phyloP scores from a whole-genome alignment of 2,888 invertebrate species.

The Heliconius charithonia region DNA sequence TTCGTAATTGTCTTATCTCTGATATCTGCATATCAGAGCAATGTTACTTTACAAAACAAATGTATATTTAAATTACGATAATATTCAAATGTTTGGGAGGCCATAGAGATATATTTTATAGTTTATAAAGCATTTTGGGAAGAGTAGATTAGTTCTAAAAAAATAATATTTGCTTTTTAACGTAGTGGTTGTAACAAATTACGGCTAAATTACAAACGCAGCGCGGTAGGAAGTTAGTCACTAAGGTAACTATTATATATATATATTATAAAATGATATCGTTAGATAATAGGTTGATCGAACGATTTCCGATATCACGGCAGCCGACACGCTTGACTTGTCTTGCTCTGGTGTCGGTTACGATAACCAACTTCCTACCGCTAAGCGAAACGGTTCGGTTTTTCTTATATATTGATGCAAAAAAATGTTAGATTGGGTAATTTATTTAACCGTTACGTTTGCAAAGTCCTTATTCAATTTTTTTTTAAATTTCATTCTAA shows the following conservation, averaged over 20 bases:
- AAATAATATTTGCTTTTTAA: constrained; percentile 6
- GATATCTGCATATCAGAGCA: constrained; percentile 11
- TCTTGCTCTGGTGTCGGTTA: constrained; percentile 44
- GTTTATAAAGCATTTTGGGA: constrained; percentile 16
- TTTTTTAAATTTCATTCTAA: background rate
- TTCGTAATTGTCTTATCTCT: constrained; percentile 14
- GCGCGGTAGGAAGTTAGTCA: constrained; percentile 38
- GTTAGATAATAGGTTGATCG: constrained; percentile 44
- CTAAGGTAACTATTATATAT: constrained; percentile 28
- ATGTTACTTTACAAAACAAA: background rate
- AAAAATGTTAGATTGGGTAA: constrained; percentile 6
- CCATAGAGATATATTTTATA: constrained; percentile 11
- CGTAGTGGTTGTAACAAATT: background rate
- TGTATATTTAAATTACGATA: constrained; percentile 22
- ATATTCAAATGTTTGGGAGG: constrained; percentile 16
- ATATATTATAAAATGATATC: constrained; percentile 33
- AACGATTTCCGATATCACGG: constrained; percentile 44
- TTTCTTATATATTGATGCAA: constrained; percentile 18
- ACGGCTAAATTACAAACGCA: background rate
- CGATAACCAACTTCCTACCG: constrained; percentile 41
- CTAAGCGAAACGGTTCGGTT: constrained; percentile 32
- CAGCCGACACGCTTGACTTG: constrained; percentile 40
- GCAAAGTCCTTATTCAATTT: constrained; percentile 7
- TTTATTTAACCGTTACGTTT: background rate
- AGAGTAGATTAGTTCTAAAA: background rate